Percentiles rank a stretch among this genome's conserved stretches.
Conservation (phyloP, 2,888 invertebrate species). For the Andrena hattorfiana region DNA sequence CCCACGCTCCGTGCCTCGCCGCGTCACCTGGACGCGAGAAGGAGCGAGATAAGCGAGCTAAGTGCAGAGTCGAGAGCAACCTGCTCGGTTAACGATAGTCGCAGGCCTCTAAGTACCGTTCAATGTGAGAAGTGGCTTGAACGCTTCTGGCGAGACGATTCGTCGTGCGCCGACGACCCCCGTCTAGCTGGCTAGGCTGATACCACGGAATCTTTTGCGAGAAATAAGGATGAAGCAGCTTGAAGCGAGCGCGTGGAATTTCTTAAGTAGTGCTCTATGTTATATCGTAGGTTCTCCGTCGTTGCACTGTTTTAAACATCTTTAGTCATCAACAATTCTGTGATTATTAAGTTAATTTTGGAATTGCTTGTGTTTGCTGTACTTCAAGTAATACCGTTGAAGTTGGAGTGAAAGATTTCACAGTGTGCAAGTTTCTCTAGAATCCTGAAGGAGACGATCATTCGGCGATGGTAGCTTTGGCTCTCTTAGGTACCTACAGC, state of each 20-base stretch:
- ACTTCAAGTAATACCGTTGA: too few species aligned
- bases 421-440: not conserved
- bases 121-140: constrained; percentile 53
- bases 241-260: not conserved
- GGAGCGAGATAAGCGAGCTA: constrained; percentile 35
- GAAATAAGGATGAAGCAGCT: not conserved
- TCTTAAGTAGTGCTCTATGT: too few species aligned
- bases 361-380: too few species aligned
- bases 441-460: constrained; percentile 14
- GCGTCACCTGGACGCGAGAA: constrained; percentile 37
- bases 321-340: too few species aligned
- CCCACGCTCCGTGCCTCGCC: constrained; percentile 60
- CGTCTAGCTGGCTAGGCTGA: constrained; percentile 48
- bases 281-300: too few species aligned
- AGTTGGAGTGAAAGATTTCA: not conserved
- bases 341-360: too few species aligned
- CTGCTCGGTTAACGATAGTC: constrained; percentile 58
- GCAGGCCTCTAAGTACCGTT: constrained; percentile 53
- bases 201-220: constrained; percentile 43
- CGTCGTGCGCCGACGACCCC: constrained; percentile 47
- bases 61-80: constrained; percentile 52
- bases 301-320: too few species aligned
- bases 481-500: constrained; percentile 25
- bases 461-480: constrained; percentile 21
- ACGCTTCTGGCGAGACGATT: constrained; percentile 42